Conservation (phyloP, 1,140 invertebrate species). For the Periplaneta americana region DNA sequence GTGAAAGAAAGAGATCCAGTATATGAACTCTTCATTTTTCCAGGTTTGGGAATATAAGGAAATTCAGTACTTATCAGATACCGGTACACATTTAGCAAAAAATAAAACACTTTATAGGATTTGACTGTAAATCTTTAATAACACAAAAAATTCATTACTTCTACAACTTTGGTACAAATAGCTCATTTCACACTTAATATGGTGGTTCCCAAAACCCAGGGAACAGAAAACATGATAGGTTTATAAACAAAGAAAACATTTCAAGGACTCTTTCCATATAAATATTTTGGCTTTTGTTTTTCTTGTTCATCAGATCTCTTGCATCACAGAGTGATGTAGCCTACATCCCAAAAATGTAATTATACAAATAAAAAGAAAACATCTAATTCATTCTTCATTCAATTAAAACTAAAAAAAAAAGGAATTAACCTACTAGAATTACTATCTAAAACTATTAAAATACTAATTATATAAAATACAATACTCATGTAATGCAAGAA, state of each 20-base stretch:
- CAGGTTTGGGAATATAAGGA: too few species aligned
- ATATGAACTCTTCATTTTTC: too few species aligned
- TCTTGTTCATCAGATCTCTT: neutral
- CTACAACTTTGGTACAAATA: slow-evolving; percentile 29
- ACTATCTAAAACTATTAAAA: neutral
- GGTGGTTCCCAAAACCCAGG: slow-evolving; percentile 1
- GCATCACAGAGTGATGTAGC: neutral
- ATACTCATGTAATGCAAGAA: slow-evolving; percentile 16
- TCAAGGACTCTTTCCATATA: neutral
- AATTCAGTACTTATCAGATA: too few species aligned
- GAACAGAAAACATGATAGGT: neutral
- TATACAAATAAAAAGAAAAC: neutral
- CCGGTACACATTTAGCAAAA: too few species aligned
- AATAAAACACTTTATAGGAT: neutral
- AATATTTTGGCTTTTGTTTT: neutral
- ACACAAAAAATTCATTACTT: slow-evolving; percentile 26
- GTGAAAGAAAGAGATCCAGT: too few species aligned
- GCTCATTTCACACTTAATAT: slow-evolving; percentile 15
- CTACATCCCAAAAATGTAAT: neutral
- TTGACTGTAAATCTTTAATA: slow-evolving; percentile 27
- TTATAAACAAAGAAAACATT: neutral
- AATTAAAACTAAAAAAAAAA: neutral
- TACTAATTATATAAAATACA: neutral
- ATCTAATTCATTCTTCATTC: slow-evolving; percentile 1
- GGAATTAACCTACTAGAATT: neutral